A percentile compares a stretch with the other conserved stretches of the same genome.
Conservation (phyloP, 1,140 invertebrate species). For the Calephelis virginiensis region DNA sequence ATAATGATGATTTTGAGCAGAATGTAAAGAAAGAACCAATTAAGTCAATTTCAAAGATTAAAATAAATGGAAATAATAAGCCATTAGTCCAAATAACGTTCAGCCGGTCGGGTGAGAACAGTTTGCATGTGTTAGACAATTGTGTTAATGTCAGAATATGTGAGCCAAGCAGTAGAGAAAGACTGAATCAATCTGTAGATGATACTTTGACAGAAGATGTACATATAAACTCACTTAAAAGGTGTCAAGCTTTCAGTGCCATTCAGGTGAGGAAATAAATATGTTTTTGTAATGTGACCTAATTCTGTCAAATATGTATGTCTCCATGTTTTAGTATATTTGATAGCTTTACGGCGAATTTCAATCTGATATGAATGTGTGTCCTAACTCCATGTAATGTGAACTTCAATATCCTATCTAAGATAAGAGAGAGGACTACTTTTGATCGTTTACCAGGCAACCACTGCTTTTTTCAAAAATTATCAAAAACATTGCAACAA, state of each 20-base stretch:
- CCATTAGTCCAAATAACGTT: conserved; percentile 66
- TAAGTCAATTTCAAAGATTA: conserved; percentile 61
- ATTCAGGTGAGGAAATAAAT: conserved; percentile 54
- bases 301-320: no score
- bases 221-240: conserved; percentile 59
- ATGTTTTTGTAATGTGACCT: no score
- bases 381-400: no score
- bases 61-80: conserved; percentile 69
- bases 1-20: conserved; percentile 33
- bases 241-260: conserved; percentile 75
- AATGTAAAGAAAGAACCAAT: conserved; percentile 36
- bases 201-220: conserved; percentile 49
- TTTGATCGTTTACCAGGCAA: no score
- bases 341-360: no score
- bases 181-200: conserved; percentile 43
- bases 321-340: no score
- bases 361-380: no score
- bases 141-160: conserved; percentile 64
- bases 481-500: no score
- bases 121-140: conserved; percentile 59
- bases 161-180: conserved; percentile 41
- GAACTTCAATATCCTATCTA: no score
- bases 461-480: no score
- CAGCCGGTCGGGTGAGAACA: conserved; percentile 56
- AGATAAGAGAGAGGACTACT: no score